phyloP scores from a whole-genome alignment of 2,797 vertebrate species.

The Poecilia wingei region DNA sequence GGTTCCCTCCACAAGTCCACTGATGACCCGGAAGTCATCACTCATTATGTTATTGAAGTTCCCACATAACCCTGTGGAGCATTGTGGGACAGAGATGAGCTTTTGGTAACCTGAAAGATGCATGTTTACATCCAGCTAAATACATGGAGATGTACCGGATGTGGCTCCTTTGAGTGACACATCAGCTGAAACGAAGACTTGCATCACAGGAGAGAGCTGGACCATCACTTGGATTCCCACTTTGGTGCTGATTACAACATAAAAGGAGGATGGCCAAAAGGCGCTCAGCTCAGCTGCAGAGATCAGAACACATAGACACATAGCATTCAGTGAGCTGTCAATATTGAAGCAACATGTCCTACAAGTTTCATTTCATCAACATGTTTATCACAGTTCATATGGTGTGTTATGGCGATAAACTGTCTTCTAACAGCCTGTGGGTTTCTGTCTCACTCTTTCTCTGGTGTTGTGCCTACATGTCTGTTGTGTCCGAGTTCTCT shows the following conservation, averaged over 20 bases:
- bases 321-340: background rate
- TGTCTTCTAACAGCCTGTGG: background rate
- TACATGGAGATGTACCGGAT: slow-evolving; percentile 77
- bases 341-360: background rate
- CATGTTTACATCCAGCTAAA: background rate
- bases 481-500: background rate
- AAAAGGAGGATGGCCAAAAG: slow-evolving; percentile 87
- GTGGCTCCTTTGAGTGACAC: slow-evolving; percentile 74
- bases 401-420: background rate
- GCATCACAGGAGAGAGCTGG: slow-evolving; percentile 88
- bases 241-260: slow-evolving; percentile 75
- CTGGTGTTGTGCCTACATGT: background rate
- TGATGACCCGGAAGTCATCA: slow-evolving; percentile 84
- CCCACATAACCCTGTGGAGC: slow-evolving; percentile 85
- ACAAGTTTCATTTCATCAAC: background rate
- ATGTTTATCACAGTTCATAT: background rate
- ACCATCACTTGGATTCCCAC: slow-evolving; percentile 81
- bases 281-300: slow-evolving; percentile 74
- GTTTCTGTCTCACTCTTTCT: background rate
- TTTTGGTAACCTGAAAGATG: background rate
- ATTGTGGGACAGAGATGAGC: background rate
- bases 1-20: slow-evolving; percentile 85
- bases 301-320: slow-evolving; percentile 5
- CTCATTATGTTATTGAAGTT: slow-evolving; percentile 86
- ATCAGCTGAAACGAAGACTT: slow-evolving; percentile 81